Evolutionary conservation across 2,113 vertebrate genomes (phyloP).

Genomic region (Stegostoma tigrinum): DNA sequence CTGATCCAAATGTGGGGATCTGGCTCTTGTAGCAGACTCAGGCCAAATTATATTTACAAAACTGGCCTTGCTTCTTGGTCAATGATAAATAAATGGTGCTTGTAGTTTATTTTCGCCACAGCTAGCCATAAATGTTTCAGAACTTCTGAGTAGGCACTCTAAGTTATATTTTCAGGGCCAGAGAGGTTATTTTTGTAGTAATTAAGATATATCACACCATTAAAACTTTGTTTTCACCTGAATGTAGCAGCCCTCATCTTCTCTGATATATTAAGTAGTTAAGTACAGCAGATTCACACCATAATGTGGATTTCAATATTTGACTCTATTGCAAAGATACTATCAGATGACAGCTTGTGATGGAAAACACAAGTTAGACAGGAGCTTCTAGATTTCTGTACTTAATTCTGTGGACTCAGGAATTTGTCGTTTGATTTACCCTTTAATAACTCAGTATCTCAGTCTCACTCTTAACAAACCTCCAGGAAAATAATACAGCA

Average conservation of each 20-base stretch:
- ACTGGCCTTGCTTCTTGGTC: too few relatives aligned
- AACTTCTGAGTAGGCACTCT: too few relatives aligned
- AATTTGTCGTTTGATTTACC: neutral
- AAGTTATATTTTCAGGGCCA: too few relatives aligned
- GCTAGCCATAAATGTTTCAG: too few relatives aligned
- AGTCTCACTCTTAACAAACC: neutral
- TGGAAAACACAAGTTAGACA: neutral
- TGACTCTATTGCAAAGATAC: neutral
- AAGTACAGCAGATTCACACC: neutral
- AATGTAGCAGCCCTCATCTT: neutral
- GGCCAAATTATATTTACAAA: neutral
- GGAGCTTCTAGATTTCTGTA: neutral
- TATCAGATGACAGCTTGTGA: neutral
- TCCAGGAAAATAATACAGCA: neutral
- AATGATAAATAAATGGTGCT: too few relatives aligned
- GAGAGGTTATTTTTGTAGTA: neutral
- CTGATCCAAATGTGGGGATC: neutral
- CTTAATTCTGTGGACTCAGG: neutral
- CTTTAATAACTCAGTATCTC: neutral
- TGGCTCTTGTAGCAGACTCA: neutral
- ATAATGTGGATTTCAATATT: neutral
- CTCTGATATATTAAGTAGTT: neutral
- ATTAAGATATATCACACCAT: neutral
- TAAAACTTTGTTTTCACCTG: neutral
- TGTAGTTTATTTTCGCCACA: too few relatives aligned